These are phyloP conservation scores for Macroglossus sobrinus DNA, from an alignment of 2,113 vertebrate genomes.

Conservation along the genomic window DNA sequence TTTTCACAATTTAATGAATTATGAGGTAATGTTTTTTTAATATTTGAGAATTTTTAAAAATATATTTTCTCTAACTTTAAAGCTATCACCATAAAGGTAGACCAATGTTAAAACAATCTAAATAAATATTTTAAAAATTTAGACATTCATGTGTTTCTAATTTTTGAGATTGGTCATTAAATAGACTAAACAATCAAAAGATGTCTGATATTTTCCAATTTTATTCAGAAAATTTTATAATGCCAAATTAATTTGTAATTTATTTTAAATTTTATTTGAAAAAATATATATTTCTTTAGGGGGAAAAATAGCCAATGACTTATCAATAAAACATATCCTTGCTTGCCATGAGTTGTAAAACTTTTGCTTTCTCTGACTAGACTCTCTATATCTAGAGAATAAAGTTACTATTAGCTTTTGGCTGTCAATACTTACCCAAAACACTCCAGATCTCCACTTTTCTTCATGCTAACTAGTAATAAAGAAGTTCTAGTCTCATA, in stretches of 20 bases:
- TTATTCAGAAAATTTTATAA: conserved; percentile 14
- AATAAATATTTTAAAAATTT: not conserved
- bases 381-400: not conserved
- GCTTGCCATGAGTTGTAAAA: not conserved
- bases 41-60: conserved; percentile 14
- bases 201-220: not conserved
- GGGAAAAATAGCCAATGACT: not conserved
- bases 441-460: not conserved
- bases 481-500: not conserved
- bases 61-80: conserved; percentile 28
- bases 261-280: conserved; percentile 31
- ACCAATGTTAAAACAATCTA: conserved; percentile 8
- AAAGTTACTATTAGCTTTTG: not conserved
- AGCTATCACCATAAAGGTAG: conserved; percentile 12
- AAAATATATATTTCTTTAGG: not conserved
- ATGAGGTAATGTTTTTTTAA: conserved; percentile 41
- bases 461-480: not conserved
- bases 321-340: not conserved
- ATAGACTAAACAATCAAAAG: not conserved
- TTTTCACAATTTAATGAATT: conserved; percentile 60
- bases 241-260: not conserved
- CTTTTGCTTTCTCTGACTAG: not conserved
- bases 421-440: not conserved
- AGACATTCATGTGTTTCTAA: not conserved
- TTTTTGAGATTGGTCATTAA: conserved; percentile 31